Evolutionary conservation across 1,140 invertebrate genomes (phyloP).

Genomic region (Tachypleus tridentatus): DNA sequence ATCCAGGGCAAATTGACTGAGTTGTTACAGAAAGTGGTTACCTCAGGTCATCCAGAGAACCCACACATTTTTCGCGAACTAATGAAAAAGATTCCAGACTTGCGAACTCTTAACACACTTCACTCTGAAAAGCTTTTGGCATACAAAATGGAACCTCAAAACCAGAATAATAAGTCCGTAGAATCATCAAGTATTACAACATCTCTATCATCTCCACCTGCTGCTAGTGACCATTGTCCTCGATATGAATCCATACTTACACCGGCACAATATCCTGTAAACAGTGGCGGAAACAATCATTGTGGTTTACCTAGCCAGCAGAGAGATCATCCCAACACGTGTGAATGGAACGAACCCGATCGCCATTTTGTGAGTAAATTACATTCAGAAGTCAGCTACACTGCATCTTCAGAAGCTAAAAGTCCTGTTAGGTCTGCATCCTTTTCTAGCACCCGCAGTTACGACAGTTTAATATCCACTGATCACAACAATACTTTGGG

Average conservation of each 20-base stretch:
- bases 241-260: no score
- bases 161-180: slow-evolving; percentile 9
- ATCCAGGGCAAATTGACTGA: slow-evolving; percentile 79
- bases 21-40: slow-evolving; percentile 69
- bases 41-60: slow-evolving; percentile 53
- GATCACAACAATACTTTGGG: neutral
- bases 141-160: slow-evolving; percentile 67
- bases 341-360: slow-evolving; percentile 15
- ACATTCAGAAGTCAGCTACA: slow-evolving; percentile 25
- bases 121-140: slow-evolving; percentile 92
- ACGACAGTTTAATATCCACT: neutral
- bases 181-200: slow-evolving; percentile 3
- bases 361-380: no score
- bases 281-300: slow-evolving; percentile 5
- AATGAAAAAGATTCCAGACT: slow-evolving; percentile 86
- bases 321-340: neutral
- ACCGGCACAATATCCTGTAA: slow-evolving; percentile 13
- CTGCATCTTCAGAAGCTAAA: slow-evolving; percentile 57
- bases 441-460: slow-evolving; percentile 48
- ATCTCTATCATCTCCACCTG: slow-evolving; percentile 6
- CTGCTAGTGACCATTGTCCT: slow-evolving; percentile 33
- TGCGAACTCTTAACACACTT: slow-evolving; percentile 85
- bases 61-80: slow-evolving; percentile 65
- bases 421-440: slow-evolving; percentile 57
- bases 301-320: no score